These are phyloP conservation scores for Drosophila quadrilineata DNA, from an alignment of 1,140 invertebrate species.

Conservation along the genomic window DNA sequence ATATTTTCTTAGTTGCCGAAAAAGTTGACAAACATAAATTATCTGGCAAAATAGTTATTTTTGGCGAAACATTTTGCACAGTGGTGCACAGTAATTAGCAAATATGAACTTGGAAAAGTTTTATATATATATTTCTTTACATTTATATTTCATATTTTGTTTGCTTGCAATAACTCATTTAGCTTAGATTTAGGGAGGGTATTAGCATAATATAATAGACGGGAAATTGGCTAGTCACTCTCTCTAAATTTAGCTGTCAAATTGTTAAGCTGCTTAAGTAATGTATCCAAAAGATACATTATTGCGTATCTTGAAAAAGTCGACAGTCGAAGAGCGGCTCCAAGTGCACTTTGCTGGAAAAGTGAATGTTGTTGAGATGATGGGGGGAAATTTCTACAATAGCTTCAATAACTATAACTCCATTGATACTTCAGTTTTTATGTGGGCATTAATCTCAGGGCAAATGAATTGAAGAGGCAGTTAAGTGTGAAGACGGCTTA, in stretches of 20 bases:
- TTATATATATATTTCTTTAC: background rate
- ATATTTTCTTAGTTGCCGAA: conserved; percentile 10
- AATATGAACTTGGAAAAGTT: conserved; percentile 38
- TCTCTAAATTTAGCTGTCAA: background rate
- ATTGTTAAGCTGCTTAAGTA: conserved; percentile 10
- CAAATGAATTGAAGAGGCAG: no score
- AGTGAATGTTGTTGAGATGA: no score
- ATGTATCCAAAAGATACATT: no score
- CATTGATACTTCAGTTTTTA: no score
- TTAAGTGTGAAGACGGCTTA: no score
- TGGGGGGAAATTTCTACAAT: no score
- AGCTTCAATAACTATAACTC: no score
- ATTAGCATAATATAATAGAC: conserved; percentile 23
- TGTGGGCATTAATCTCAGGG: no score
- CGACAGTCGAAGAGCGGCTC: no score
- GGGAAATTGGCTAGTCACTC: conserved; percentile 23
- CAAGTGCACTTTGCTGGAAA: conserved; percentile 4
- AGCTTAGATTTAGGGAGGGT: conserved; percentile 16
- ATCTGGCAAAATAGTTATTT: conserved; percentile 62
- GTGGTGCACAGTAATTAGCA: conserved; percentile 54
- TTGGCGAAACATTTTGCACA: conserved; percentile 22
- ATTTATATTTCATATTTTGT: background rate
- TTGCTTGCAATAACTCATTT: background rate
- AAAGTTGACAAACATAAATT: conserved; percentile 66
- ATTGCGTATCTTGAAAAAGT: no score